phyloP scores from a whole-genome alignment of 2,113 vertebrate species.

The Glareola pratincola region DNA sequence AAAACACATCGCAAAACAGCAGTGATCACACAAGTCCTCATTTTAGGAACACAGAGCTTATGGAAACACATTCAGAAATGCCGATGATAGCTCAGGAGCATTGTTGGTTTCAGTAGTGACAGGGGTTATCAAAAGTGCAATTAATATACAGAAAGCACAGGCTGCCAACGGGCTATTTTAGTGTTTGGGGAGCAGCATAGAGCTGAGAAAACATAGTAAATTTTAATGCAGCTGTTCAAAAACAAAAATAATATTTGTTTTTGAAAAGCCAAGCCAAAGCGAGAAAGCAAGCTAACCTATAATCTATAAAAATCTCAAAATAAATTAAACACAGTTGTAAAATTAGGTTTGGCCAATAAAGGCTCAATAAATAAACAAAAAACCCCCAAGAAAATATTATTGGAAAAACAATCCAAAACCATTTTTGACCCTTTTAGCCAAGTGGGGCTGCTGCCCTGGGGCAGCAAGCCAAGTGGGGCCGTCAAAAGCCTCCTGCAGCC shows the following conservation, averaged over 20 bases:
- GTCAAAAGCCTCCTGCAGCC: neutral
- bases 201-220: neutral
- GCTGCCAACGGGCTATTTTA: neutral
- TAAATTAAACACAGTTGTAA: neutral
- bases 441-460: neutral
- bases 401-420: neutral
- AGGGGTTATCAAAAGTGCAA: neutral
- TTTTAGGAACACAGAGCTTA: neutral
- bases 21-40: neutral
- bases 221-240: neutral
- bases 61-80: neutral
- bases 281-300: neutral
- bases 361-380: neutral
- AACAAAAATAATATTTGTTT: neutral
- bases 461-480: neutral
- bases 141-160: neutral
- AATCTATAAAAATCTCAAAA: neutral
- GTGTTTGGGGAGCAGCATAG: neutral
- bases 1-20: neutral
- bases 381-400: neutral
- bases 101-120: neutral
- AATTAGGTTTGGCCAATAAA: conserved; percentile 27
- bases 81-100: neutral
- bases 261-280: neutral
- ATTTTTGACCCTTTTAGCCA: neutral